Conservation (phyloP, 2,113 vertebrate species). For the Mystacornis crossleyi region DNA sequence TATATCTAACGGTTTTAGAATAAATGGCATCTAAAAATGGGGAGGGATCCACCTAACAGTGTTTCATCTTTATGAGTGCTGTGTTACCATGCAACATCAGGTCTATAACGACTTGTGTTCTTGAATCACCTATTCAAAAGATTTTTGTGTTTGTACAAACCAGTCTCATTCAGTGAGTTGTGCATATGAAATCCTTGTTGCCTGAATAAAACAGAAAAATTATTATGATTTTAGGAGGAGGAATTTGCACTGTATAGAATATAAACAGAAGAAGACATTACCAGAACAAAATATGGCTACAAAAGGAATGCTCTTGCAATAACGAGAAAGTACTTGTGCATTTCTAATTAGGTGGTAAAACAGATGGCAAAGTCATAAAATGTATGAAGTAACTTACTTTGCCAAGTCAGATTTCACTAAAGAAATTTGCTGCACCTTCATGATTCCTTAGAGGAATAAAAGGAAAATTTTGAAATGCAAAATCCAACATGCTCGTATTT, state of each 20-base stretch:
- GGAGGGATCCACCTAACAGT: neutral
- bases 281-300: neutral
- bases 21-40: neutral
- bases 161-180: neutral
- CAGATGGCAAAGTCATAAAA: neutral
- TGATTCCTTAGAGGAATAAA: neutral
- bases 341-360: neutral
- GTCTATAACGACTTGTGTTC: neutral
- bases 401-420: neutral
- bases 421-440: neutral
- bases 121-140: neutral
- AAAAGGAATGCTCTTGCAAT: neutral
- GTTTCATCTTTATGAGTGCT: neutral
- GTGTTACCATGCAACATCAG: neutral
- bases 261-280: neutral
- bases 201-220: neutral
- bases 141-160: neutral
- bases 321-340: neutral
- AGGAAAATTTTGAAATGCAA: neutral
- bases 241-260: neutral
- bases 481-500: neutral
- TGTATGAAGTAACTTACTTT: neutral
- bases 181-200: neutral
- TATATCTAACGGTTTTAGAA: neutral
- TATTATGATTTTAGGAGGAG: neutral